Evolutionary conservation across 2,797 vertebrate genomes (phyloP), one percentile per base, ranked within the genome.

Genomic region (Propithecus deckenii): DNA sequence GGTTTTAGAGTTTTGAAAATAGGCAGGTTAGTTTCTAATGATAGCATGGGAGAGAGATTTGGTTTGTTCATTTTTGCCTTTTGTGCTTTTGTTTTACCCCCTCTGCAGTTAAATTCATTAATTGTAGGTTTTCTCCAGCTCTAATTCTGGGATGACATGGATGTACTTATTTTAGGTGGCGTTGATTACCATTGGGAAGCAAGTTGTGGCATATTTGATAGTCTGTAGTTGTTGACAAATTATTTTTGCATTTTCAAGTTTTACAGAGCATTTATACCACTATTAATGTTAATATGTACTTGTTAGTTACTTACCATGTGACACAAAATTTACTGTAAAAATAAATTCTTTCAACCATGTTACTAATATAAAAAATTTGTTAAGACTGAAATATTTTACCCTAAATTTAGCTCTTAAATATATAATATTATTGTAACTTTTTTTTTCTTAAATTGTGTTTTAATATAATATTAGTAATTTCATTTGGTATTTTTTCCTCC

Each of bases 161-260:
- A 43, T 92, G 13, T 74, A 25, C 32, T 80, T 95, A 20, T 52
- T 89, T 86, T 72, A 72, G 69, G 17, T 92, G 5, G 90, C 65
- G 57, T 89, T 71, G 59, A 78, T 94, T 83, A 61, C 35, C 35
- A 14, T 74, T 91, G 50, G 32, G 35, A 63, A 81, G 41, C 41
- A 96, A 35, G 17, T 94, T 90, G 32, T 87, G 52, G 50, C 30
- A 43, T n/a, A 50, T 88, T 74, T 93, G 71, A 43, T 95, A 41
- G 52, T 67, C 43, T 94, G 1, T 61, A 35, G 23, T 84, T 95
- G 72, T 72, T 93, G 92, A 78, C 20, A 87, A 43, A 86, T 89
- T 90, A 46, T 28, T 93, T 83, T 87, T 95, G 75, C n/a, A 63
- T 88, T 95, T 95, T 94, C 35, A 92, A 25, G 46, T 89, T 95